These are phyloP conservation scores for Alces alces DNA, from an alignment of 2,113 vertebrate species.

Conservation along the genomic window DNA sequence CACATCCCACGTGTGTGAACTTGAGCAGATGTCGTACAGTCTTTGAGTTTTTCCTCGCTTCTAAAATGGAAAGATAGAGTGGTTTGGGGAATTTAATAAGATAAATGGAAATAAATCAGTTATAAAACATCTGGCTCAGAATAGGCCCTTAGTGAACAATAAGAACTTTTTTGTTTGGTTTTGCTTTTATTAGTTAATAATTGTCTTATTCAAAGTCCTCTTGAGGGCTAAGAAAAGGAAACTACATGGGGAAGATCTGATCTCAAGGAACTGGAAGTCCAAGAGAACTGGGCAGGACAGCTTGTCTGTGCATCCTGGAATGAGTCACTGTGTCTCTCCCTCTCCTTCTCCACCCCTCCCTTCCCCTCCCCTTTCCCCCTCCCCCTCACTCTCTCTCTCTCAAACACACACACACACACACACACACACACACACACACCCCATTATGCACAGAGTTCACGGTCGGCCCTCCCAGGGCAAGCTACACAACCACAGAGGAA, in stretches of 20 bases:
- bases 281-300: background rate
- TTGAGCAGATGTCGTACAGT: background rate
- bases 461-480: background rate
- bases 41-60: background rate
- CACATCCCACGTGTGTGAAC: fast-evolving
- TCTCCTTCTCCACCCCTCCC: background rate
- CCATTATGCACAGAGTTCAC: background rate
- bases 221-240: background rate
- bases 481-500: background rate
- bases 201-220: background rate
- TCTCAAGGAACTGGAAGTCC: background rate
- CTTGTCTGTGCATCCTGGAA: background rate
- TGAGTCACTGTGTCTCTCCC: background rate
- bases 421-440: background rate
- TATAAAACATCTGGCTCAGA: background rate
- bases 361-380: too few species aligned
- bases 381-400: background rate
- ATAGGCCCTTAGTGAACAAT: background rate
- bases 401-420: too few species aligned
- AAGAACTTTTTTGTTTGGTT: background rate
- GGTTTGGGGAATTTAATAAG: background rate
- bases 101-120: background rate
- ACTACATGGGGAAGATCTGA: background rate
- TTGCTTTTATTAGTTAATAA: background rate
- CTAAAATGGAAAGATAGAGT: background rate